Conservation (phyloP, 2,888 invertebrate genomes). For the Agrochola circellaris region DNA sequence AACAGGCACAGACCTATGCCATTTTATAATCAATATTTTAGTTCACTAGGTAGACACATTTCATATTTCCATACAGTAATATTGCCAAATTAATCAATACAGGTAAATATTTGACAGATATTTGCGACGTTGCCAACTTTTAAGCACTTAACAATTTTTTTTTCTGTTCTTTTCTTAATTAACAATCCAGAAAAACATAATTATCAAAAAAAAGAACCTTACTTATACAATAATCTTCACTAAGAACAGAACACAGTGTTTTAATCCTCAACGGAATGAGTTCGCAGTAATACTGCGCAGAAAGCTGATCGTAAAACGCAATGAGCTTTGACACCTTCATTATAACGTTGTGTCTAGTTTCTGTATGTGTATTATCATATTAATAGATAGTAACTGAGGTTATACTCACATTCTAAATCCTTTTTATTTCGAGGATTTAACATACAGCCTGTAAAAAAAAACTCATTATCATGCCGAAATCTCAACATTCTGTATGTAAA, state of each 20-base stretch:
- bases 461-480: background rate
- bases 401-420: background rate
- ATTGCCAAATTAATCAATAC: no score
- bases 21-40: no score
- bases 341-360: conserved; percentile 12
- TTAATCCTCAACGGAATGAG: conserved; percentile 54
- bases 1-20: no score
- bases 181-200: background rate
- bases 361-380: background rate
- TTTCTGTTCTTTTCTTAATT: no score
- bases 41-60: no score
- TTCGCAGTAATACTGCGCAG: conserved; percentile 17
- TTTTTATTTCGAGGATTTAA: background rate
- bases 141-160: no score
- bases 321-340: conserved; percentile 46
- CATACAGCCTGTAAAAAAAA: background rate
- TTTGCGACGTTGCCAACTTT: no score
- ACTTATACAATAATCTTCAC: conserved; percentile 3
- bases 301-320: conserved; percentile 53
- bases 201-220: background rate
- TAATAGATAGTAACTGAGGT: background rate
- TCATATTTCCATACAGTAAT: no score
- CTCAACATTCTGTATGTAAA: background rate
- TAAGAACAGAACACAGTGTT: conserved; percentile 20
- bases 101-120: no score